Evolutionary conservation across 2,113 vertebrate genomes (phyloP).

Genomic region (Platysternon megacephalum): DNA sequence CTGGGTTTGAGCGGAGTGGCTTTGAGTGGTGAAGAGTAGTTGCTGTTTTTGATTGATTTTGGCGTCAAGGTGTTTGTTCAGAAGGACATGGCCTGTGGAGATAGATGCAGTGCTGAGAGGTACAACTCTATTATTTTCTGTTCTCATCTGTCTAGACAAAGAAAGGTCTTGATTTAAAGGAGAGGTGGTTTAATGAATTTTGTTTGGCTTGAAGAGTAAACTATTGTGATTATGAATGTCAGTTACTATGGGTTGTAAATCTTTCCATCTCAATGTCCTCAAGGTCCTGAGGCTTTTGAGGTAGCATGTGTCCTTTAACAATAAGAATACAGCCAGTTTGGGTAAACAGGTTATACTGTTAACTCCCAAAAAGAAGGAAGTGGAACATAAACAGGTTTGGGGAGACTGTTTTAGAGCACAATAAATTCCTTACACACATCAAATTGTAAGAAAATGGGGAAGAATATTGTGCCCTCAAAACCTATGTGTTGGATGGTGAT

Average conservation of each 20-base stretch:
- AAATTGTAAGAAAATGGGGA: not conserved
- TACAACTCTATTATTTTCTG: not conserved
- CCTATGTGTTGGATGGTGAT: not conserved
- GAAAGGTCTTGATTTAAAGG: conserved; percentile 45
- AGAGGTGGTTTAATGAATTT: conserved; percentile 54
- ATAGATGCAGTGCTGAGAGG: conserved; percentile 34
- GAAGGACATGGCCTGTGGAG: conserved; percentile 28
- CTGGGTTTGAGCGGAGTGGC: not conserved
- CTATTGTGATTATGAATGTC: conserved; percentile 56
- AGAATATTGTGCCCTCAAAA: not conserved
- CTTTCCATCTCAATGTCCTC: not conserved
- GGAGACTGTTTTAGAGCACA: not conserved
- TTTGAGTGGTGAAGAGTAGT: not conserved
- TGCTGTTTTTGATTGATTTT: conserved; percentile 61
- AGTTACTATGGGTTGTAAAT: conserved; percentile 32
- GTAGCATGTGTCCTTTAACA: not conserved
- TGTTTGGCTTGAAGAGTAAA: conserved; percentile 48
- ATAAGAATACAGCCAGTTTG: not conserved
- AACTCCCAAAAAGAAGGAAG: not conserved
- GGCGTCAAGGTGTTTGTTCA: conserved; percentile 38
- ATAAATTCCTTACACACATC: not conserved
- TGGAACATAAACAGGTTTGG: not conserved
- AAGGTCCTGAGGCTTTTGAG: not conserved
- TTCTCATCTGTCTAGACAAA: conserved; percentile 44
- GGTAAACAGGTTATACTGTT: not conserved